Evolutionary conservation across 30 jellyfish, hydroid and myxozoan genomes (phyloP), one percentile per base, ranked within the genome.

Genomic region (Aurelia aurita complex sp. Pacific): DNA sequence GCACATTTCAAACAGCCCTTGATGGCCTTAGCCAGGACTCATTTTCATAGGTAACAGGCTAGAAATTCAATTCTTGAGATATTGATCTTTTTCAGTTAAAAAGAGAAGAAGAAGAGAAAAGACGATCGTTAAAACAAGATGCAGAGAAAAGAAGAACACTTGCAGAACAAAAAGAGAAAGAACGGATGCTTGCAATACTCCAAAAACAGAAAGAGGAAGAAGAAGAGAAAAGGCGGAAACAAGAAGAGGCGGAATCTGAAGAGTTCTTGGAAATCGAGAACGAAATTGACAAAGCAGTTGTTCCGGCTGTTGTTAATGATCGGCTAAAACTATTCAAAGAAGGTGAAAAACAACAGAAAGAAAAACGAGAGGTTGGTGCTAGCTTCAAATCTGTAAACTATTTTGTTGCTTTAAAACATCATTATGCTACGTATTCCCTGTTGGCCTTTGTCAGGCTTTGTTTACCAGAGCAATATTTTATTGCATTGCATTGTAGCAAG

Each of bases 231-330:
- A 61, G 75, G 51, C 83, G 92, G 69, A 76, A 51, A 33, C 86
- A 43, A 54, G 87, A 83, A 62, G 92, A 83, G 79, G 77, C 77
- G 53, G 86, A 83, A 62, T 81, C 92, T 11, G 92, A 83, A 61
- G 76, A 83, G 29, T 83, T 73, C 87, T 50, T 36, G 69, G 92
- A 83, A 83, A 83, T 69, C 72, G 36, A 82, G 10, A 79, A 0
- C 35, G 87, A 73, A 64, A 68, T 9, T 46, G 55, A 13, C 53
- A 51, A 18, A 15, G 70, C 77, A 15, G 80, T 76, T 53, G 60
- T 70, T 43, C 93, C 91, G 4, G 74, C 88, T 73, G 87, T 72
- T 18, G 87, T 83, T 53, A 73, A 70, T 59, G 95, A 85, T 34
- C 84, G 95, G 1, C 50, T 85, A 33, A 77, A 55, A 69, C 9